Evolutionary conservation across 2,113 vertebrate species (phyloP), one percentile per base, ranked within the genome.

Genomic region (Sialia sialis): DNA sequence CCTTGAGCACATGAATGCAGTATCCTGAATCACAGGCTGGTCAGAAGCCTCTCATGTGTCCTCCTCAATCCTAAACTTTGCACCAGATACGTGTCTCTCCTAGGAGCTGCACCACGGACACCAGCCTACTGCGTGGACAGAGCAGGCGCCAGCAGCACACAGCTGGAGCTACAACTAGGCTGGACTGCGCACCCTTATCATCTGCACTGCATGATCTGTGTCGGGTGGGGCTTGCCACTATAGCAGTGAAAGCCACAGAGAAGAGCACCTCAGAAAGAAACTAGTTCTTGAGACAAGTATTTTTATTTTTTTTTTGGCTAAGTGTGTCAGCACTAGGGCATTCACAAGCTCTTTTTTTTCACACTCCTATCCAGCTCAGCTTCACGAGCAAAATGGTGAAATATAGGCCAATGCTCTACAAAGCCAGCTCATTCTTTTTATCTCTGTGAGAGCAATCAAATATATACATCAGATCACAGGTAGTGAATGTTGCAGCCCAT

Each of bases 291-390:
- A 81, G 56, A 51, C 19, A 66, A 66, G 38, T 29, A 2, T 5
- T 23, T 19, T 6, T 3, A 11, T 30, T 30, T 10, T 32, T 32
- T 54, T 29, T n/a, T 21, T 30, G 15, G 2, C 43, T 94, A 94
- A 90, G 34, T 80, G 20, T 94, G 75, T 70, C 67, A 93, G 51
- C 46, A 77, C 29, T 58, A 34, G 58, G 62, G 54, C 22, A 87
- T 83, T 85, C 63, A 69, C 41, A 73, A 88, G 44, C 30, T 80
- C 43, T 56, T 7, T 46, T 46, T 52, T 77, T 75, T 67, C 20
- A 10, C 49, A 36, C 51, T 76, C 46, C 41, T 51, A 51, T 41
- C 58, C 72, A 48, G 67, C 70, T 56, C 82, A 77, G 38, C 58
- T 80, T 73, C 79, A 36, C 0, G 0, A 77, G 58, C 10, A 54